Evolutionary conservation across 2,797 vertebrate species (phyloP).

Genomic region (Acrocephalus scirpaceus): DNA sequence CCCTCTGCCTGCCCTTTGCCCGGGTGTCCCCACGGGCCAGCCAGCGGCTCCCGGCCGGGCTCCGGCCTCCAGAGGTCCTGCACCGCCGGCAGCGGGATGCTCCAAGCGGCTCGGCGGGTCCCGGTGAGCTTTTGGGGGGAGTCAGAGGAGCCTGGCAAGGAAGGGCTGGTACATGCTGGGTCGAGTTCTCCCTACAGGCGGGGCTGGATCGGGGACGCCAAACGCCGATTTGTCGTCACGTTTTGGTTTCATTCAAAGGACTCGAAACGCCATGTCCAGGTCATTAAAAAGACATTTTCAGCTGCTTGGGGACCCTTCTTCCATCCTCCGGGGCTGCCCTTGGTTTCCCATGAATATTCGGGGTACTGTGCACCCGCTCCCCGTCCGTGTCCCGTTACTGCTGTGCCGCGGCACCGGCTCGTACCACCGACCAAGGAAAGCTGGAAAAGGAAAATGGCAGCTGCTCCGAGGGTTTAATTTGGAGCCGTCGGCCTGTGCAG

Average conservation of each 20-base stretch:
- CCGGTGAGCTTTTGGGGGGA: neutral
- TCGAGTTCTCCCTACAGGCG: neutral
- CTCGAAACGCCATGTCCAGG: neutral
- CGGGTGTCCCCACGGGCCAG: neutral
- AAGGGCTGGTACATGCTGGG: neutral
- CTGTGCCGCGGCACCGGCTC: neutral
- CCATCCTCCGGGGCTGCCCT: neutral
- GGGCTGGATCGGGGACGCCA: neutral
- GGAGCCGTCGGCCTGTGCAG: neutral
- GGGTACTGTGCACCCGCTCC: neutral
- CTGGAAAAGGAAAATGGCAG: neutral
- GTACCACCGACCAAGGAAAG: neutral
- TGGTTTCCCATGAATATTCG: neutral
- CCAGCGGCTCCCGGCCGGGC: neutral
- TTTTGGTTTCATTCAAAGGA: slow-evolving; percentile 21
- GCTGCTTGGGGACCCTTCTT: neutral
- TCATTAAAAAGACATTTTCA: slow-evolving; percentile 69
- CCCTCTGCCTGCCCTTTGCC: neutral
- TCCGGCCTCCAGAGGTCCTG: neutral
- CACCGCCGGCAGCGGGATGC: neutral
- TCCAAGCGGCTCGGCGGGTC: neutral
- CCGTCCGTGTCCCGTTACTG: neutral
- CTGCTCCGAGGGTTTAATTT: neutral
- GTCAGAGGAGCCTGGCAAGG: neutral
- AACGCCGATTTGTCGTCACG: neutral